These are phyloP conservation scores for Equus quagga DNA, from an alignment of 2,113 vertebrate species.

Conservation along the genomic window DNA sequence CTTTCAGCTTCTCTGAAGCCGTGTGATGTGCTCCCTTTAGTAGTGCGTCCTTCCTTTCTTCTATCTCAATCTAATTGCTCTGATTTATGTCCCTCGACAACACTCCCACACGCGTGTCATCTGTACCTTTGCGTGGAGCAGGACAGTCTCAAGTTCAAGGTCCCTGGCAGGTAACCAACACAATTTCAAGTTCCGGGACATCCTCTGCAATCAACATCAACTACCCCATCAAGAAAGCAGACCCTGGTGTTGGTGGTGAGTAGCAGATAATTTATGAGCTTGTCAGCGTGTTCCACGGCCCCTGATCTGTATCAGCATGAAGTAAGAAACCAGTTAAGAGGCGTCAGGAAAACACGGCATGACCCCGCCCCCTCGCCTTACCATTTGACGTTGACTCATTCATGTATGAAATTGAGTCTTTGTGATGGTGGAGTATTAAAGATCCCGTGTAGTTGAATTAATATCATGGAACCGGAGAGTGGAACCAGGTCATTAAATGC, in stretches of 20 bases:
- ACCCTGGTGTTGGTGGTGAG: conserved; percentile 55
- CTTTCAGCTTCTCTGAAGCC: conserved; percentile 84
- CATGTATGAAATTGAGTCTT: background rate
- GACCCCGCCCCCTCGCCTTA: background rate
- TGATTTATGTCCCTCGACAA: conserved; percentile 85
- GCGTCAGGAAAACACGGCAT: background rate
- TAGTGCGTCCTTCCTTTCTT: conserved; percentile 84
- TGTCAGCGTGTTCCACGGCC: background rate
- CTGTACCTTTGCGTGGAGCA: conserved; percentile 68
- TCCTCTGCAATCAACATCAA: conserved; percentile 62
- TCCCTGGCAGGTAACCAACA: conserved; percentile 76
- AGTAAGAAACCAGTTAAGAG: background rate
- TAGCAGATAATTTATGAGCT: conserved; percentile 48
- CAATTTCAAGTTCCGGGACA: conserved; percentile 74
- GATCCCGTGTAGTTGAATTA: background rate
- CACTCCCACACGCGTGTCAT: conserved; percentile 79
- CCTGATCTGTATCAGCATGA: background rate
- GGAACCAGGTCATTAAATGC: background rate
- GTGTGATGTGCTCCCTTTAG: conserved; percentile 90
- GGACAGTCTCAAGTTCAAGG: conserved; percentile 79
- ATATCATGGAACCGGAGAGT: background rate
- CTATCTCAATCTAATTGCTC: conserved; percentile 85
- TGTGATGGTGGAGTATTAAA: background rate
- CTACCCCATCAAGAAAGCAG: conserved; percentile 72
- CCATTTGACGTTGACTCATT: background rate